A percentile compares a stretch with the other conserved stretches of the same genome.
phyloP scores from a whole-genome alignment of 64 coral and sea anemone species.

The Orbicella faveolata region DNA sequence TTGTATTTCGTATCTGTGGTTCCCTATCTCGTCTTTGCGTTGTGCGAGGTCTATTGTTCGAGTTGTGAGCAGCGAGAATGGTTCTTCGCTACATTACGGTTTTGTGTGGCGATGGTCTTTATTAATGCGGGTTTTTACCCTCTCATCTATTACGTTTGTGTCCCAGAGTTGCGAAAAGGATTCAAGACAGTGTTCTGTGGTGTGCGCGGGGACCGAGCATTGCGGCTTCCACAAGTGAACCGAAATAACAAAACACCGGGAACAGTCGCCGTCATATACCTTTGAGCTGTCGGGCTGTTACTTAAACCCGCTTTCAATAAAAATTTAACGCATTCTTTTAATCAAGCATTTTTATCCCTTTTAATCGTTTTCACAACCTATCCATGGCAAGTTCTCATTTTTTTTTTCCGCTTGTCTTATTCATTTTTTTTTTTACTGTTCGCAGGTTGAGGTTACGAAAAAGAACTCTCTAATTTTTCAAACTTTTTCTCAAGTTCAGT shows the following conservation, averaged over 20 bases:
- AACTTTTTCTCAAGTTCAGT: too few relatives aligned
- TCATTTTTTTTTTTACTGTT: too few relatives aligned
- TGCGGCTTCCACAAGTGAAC: not conserved
- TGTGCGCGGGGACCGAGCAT: not conserved
- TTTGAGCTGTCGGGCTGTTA: not conserved
- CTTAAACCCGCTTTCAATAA: not conserved
- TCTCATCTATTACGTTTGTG: not conserved
- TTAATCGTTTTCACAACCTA: too few relatives aligned
- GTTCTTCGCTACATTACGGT: not conserved
- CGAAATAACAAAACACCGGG: not conserved
- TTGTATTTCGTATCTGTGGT: not conserved
- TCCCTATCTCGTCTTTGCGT: not conserved
- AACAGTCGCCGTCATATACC: constrained; percentile 22
- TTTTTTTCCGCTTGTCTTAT: too few relatives aligned
- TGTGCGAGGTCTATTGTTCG: constrained; percentile 15
- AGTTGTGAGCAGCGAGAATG: not conserved
- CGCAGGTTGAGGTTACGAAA: too few relatives aligned
- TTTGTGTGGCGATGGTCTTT: not conserved
- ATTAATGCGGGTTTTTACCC: not conserved
- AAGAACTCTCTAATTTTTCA: too few relatives aligned
- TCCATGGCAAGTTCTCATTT: too few relatives aligned
- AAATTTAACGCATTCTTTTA: too few relatives aligned
- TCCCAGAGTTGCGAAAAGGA: not conserved
- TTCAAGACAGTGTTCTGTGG: constrained; percentile 24
- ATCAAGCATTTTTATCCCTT: too few relatives aligned